phyloP scores from a whole-genome alignment of 2,113 vertebrate species.

The Astatotilapia flaviijosephi region DNA sequence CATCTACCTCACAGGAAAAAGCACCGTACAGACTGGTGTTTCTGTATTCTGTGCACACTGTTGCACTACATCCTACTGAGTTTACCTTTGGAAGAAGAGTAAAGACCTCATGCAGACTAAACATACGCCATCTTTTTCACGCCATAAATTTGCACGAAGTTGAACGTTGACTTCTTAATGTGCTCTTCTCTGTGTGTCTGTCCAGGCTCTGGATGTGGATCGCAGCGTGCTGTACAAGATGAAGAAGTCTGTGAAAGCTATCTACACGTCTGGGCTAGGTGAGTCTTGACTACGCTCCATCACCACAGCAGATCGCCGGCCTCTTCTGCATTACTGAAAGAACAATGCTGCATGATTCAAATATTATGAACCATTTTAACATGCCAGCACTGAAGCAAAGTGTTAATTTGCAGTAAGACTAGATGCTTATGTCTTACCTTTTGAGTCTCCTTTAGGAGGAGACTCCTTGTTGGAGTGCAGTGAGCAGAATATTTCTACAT shows the following conservation, averaged over 20 bases:
- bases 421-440: not conserved
- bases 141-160: not conserved
- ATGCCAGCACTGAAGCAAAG: not conserved
- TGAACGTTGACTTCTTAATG: not conserved
- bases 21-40: not conserved
- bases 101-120: not conserved
- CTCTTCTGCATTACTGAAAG: not conserved
- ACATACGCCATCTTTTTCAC: not conserved
- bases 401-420: not conserved
- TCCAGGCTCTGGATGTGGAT: slow-evolving; percentile 93
- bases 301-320: not conserved
- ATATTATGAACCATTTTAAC: not conserved
- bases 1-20: not conserved
- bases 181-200: not conserved
- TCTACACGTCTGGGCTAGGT: slow-evolving; percentile 95
- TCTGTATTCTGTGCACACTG: not conserved
- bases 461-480: not conserved
- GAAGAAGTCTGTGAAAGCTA: slow-evolving; percentile 99
- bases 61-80: not conserved
- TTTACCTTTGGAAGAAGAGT: not conserved
- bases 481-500: not conserved
- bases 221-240: slow-evolving; percentile 97
- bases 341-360: not conserved
- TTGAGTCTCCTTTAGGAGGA: not conserved
- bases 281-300: slow-evolving; percentile 47